phyloP scores from a whole-genome alignment of 2,797 vertebrate species.

The Parambassis ranga region DNA sequence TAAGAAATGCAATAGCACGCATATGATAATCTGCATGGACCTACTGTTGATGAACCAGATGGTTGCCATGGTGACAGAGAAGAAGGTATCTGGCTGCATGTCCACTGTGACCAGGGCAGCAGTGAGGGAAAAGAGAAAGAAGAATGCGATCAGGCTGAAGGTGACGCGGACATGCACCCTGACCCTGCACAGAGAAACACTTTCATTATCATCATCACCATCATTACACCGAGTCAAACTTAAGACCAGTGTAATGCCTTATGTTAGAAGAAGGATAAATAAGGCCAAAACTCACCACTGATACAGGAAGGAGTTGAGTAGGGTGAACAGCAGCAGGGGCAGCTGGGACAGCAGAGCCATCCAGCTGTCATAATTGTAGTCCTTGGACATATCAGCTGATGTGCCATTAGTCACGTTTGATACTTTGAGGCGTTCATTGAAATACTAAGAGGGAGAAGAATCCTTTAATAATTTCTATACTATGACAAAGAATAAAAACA shows the following conservation, averaged over 20 bases:
- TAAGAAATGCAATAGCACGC: neutral
- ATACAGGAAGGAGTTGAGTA: conserved; percentile 91
- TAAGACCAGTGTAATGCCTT: too few species aligned
- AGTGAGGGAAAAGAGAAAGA: conserved; percentile 86
- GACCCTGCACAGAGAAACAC: conserved; percentile 65
- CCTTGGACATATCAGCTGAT: rapidly evolving
- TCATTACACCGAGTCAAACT: neutral
- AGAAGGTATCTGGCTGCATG: conserved; percentile 83
- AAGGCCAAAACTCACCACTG: conserved; percentile 74
- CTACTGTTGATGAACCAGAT: conserved; percentile 88
- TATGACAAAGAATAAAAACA: neutral
- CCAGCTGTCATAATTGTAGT: conserved; percentile 86
- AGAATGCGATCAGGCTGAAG: conserved; percentile 82
- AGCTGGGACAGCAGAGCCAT: conserved; percentile 92
- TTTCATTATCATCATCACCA: neutral
- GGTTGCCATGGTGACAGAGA: conserved; percentile 88
- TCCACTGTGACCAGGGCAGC: conserved; percentile 82
- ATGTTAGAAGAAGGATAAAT: too few species aligned
- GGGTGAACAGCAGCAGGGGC: conserved; percentile 87
- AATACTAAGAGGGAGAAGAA: conserved; percentile 79
- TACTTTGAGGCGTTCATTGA: conserved; percentile 76
- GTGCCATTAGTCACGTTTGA: neutral
- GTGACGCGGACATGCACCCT: conserved; percentile 85
- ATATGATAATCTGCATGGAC: neutral
- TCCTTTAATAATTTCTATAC: neutral